Evolutionary conservation across 1,140 invertebrate species (phyloP), one percentile per base, ranked within the genome.

Genomic region (Caerostris extrusa): DNA sequence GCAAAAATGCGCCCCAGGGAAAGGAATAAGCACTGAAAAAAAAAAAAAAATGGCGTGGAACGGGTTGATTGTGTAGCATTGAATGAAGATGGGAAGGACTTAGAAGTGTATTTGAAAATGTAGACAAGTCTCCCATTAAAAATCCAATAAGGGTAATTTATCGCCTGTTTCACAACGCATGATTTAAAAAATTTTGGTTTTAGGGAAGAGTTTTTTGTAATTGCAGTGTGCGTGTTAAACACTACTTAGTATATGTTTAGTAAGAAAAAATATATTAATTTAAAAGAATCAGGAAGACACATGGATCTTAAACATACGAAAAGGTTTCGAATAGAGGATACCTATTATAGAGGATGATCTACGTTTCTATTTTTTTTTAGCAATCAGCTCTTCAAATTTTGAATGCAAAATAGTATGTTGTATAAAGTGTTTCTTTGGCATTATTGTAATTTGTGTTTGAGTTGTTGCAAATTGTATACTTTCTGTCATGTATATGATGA

Each of bases 1-100:
- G 19, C 83, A 85, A 58, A 85, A 85, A 85, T 85, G 19, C 57
- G 86, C 86, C 61, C 12, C 58, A 67, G 86, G 86, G 60, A 7
- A 64, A 8, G n/a, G 61, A 34, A 12, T 50, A 50, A 34, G 10
- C 50, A 53, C 34, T 34, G 34, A 34, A 34, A 34, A 34, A 34
- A 34, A 34, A 34, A 34, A 61, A 87, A 88, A 88, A 64, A 50
- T 7, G 85, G 64, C n/a, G 83, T 77, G 4, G 19, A 83, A 83
- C 55, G 82, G 55, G 82, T 83, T 83, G 55, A 19, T n/a, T 17
- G 55, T 53, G 10, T 53, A 71, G 34, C 34, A 34, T 17, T 64
- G 61, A 17, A 8, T 34, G 50, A 19, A 53, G 50, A 50, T 81
- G n/a, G 81, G 14, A 83, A 55, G 14, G 53, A 12, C 34, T 17